Evolutionary conservation across 2,113 vertebrate species (phyloP).

Genomic region (Perca schrenkii): DNA sequence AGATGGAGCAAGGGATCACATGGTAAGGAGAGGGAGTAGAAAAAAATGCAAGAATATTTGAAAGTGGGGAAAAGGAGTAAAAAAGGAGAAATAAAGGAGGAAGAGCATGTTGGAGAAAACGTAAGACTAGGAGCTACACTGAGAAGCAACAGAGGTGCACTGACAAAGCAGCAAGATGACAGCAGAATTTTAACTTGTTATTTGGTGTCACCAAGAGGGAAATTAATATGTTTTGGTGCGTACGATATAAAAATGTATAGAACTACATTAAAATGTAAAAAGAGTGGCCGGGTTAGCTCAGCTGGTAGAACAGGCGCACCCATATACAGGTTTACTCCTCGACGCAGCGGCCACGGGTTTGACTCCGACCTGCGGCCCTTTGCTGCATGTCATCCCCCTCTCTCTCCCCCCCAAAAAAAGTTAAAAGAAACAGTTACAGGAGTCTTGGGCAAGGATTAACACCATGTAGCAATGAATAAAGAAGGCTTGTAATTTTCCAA

Average conservation of each 20-base stretch:
- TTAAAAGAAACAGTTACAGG: slow-evolving; percentile 16
- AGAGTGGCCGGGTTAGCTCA: too few relatives aligned
- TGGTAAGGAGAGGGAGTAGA: slow-evolving; percentile 47
- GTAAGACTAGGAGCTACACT: slow-evolving; percentile 38
- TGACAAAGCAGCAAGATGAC: background rate
- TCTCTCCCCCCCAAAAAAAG: too few relatives aligned
- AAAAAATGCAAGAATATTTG: slow-evolving; percentile 55
- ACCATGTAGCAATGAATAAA: slow-evolving; percentile 39
- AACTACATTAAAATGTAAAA: slow-evolving; percentile 42
- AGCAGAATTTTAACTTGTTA: slow-evolving; percentile 28
- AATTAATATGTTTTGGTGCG: slow-evolving; percentile 18
- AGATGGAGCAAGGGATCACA: slow-evolving; percentile 56
- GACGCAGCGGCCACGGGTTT: too few relatives aligned
- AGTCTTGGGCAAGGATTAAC: slow-evolving; percentile 8
- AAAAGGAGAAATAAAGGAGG: slow-evolving; percentile 61
- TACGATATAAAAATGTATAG: slow-evolving; percentile 33
- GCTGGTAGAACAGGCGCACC: too few relatives aligned
- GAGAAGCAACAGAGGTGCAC: slow-evolving; percentile 3
- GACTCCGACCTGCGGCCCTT: too few relatives aligned
- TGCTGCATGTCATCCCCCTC: too few relatives aligned
- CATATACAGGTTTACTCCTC: too few relatives aligned
- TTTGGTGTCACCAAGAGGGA: slow-evolving; percentile 9
- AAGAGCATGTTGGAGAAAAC: slow-evolving; percentile 43
- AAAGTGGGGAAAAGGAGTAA: slow-evolving; percentile 60
- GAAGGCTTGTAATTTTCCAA: slow-evolving; percentile 57